phyloP scores from a whole-genome alignment of 35 echinoderm and acorn worm genomes.

The Ptychodera flava region DNA sequence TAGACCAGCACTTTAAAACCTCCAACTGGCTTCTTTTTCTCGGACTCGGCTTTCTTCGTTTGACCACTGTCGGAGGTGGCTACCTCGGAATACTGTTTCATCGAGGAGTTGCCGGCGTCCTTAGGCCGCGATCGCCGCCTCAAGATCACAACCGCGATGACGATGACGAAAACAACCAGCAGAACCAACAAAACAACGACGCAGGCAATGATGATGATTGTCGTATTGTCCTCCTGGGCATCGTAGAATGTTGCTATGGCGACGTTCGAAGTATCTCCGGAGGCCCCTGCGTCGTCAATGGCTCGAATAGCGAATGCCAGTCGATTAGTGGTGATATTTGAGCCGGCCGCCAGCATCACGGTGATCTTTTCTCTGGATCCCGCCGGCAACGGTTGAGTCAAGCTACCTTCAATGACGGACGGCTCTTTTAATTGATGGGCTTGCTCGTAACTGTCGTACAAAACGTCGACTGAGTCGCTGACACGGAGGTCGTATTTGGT shows the following conservation, averaged over 20 bases:
- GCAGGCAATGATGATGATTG: neutral
- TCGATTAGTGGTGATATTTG: neutral
- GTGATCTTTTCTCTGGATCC: slow-evolving; percentile 5
- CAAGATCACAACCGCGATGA: neutral
- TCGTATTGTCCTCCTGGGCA: neutral
- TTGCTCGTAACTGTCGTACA: neutral
- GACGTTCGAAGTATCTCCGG: slow-evolving; percentile 29
- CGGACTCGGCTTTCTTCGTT: too few relatives aligned
- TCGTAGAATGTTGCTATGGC: neutral
- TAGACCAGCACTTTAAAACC: too few relatives aligned
- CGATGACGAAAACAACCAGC: neutral
- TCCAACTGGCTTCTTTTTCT: too few relatives aligned
- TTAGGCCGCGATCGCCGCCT: too few relatives aligned
- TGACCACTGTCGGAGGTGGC: too few relatives aligned
- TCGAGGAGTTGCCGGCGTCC: too few relatives aligned
- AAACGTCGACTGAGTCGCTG: neutral
- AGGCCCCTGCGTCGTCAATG: slow-evolving; percentile 14
- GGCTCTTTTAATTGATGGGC: neutral
- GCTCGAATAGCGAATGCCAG: slow-evolving; percentile 34
- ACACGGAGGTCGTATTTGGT: neutral
- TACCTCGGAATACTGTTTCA: too few relatives aligned
- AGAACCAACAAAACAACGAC: neutral
- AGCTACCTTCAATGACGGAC: neutral
- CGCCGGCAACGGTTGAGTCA: neutral
- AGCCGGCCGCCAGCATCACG: neutral